Conservation (phyloP, 2,888 invertebrate species). For the Schizaphis graminum region DNA sequence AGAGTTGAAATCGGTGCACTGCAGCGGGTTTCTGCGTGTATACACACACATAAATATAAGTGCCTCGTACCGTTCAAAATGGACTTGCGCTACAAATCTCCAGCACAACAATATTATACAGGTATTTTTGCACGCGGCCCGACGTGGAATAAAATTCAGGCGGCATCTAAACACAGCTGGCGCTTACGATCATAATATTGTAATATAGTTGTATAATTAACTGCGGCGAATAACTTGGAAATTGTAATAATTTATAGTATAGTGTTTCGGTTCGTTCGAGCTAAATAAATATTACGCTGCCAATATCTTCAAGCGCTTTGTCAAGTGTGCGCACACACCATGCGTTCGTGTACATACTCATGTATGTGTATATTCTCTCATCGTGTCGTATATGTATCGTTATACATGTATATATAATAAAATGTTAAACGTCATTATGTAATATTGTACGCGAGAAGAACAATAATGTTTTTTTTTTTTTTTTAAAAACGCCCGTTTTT, state of each 20-base stretch:
- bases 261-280: background rate
- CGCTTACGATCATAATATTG: background rate
- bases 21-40: background rate
- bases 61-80: background rate
- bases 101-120: background rate
- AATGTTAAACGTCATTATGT: background rate
- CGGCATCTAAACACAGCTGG: background rate
- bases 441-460: background rate
- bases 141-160: background rate
- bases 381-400: background rate
- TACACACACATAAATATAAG: too few species aligned
- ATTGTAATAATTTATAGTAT: constrained; percentile 12
- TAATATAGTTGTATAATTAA: constrained; percentile 9
- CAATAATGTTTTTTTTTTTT: background rate
- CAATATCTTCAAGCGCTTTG: constrained; percentile 12
- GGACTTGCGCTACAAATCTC: background rate
- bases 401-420: too few species aligned
- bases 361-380: background rate
- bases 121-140: background rate
- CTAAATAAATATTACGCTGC: constrained; percentile 15
- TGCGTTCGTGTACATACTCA: background rate
- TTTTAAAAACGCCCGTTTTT: background rate
- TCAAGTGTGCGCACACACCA: background rate
- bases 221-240: constrained; percentile 1
- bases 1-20: background rate